Evolutionary conservation across 2,888 invertebrate genomes (phyloP).

Genomic region (Netelia melanura): DNA sequence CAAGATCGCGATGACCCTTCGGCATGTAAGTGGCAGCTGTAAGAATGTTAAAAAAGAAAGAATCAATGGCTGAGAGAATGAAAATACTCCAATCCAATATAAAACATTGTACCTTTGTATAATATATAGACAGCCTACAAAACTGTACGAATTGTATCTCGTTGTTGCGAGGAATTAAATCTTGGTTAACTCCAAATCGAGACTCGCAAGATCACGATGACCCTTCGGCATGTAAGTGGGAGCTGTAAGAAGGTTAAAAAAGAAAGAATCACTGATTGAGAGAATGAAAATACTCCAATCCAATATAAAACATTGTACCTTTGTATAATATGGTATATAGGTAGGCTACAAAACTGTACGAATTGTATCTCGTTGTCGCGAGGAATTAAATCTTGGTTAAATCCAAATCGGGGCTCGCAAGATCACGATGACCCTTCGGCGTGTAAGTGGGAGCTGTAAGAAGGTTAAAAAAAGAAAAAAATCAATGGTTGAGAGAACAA

Average conservation of each 20-base stretch:
- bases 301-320: conserved; percentile 75
- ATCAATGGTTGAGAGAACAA: conserved; percentile 32
- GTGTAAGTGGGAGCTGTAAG: conserved; percentile 1
- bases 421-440: conserved; percentile 37
- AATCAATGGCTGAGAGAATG: conserved; percentile 30
- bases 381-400: neutral
- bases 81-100: conserved; percentile 74
- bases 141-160: neutral
- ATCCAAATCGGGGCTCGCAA: neutral
- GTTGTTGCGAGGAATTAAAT: neutral
- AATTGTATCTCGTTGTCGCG: neutral
- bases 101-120: conserved; percentile 69
- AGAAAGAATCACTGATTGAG: conserved; percentile 20
- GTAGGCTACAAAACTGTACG: neutral
- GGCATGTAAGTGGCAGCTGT: neutral
- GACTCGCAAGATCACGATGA: conserved; percentile 3
- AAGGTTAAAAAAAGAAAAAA: conserved; percentile 25
- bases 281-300: conserved; percentile 68
- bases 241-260: conserved; percentile 17
- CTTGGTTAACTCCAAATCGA: neutral
- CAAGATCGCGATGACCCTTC: conserved; percentile 29
- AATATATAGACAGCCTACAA: no score
- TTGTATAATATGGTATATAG: conserved; percentile 3
- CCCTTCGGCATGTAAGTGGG: conserved; percentile 26
- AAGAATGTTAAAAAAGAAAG: conserved; percentile 22